Evolutionary conservation across 2,888 invertebrate species (phyloP).

Genomic region (Latrodectus elegans): DNA sequence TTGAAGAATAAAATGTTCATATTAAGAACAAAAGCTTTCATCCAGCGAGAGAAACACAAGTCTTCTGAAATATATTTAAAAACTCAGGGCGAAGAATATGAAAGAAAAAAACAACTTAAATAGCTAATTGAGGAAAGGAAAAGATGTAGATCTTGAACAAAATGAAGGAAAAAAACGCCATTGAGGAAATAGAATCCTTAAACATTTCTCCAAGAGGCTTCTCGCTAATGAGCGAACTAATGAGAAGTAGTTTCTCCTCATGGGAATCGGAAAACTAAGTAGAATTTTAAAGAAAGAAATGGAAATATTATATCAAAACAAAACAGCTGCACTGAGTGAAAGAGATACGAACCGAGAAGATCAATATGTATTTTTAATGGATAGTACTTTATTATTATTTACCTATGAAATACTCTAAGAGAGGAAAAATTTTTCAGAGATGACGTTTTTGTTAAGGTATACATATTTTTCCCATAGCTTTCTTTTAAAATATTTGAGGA

Average conservation of each 20-base stretch:
- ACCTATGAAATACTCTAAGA: not conserved
- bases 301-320: conserved; percentile 36
- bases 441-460: not conserved
- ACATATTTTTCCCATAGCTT: not conserved
- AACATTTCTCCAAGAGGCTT: conserved; percentile 43
- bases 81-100: conserved; percentile 10
- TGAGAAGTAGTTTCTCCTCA: conserved; percentile 37
- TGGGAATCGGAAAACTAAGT: conserved; percentile 18
- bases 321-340: conserved; percentile 18
- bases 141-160: conserved; percentile 24
- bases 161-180: conserved; percentile 18
- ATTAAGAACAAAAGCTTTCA: conserved; percentile 39
- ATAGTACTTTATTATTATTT: not conserved
- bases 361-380: conserved; percentile 1
- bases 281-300: conserved; percentile 14
- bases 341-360: not conserved
- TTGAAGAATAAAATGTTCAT: conserved; percentile 15
- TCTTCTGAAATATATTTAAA: conserved; percentile 37
- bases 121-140: conserved; percentile 22
- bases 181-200: conserved; percentile 54
- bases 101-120: conserved; percentile 22
- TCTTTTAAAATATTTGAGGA: conserved; percentile 12
- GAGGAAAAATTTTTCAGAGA: not conserved
- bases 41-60: conserved; percentile 6
- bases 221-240: conserved; percentile 49